Evolutionary conservation across 2,113 vertebrate genomes (phyloP).

Genomic region (Colius striatus): DNA sequence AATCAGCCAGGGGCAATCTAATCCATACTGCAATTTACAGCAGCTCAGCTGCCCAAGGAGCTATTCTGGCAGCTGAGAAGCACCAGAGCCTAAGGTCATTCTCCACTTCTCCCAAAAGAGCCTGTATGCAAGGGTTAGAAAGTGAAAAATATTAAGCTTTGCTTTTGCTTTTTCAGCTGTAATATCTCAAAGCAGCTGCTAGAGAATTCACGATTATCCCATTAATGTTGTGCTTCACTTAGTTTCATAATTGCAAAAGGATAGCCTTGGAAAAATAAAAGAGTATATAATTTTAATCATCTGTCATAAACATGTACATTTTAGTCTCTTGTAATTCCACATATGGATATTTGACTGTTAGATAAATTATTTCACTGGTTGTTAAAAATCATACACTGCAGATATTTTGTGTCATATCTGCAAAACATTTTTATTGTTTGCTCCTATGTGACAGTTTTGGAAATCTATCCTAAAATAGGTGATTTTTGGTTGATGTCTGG

Average conservation of each 20-base stretch:
- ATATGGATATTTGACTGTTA: neutral
- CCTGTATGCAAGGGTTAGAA: neutral
- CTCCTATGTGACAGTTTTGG: neutral
- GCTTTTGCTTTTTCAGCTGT: neutral
- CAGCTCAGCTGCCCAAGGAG: neutral
- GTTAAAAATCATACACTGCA: neutral
- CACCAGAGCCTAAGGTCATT: slow-evolving; percentile 44
- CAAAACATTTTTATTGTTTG: neutral
- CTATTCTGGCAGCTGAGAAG: slow-evolving; percentile 29
- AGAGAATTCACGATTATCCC: neutral
- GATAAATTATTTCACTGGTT: neutral
- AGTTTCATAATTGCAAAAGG: neutral
- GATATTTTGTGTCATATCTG: neutral
- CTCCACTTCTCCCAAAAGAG: slow-evolving; percentile 1
- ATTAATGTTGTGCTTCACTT: neutral
- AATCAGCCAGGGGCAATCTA: slow-evolving; percentile 51
- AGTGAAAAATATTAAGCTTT: slow-evolving; percentile 23
- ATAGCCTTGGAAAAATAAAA: neutral
- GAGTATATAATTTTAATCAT: neutral
- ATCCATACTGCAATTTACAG: slow-evolving; percentile 48
- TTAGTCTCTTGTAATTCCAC: neutral
- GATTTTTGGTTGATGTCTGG: neutral
- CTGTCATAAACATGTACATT: neutral
- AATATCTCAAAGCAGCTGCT: neutral
- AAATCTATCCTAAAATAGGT: neutral